Evolutionary conservation across 2,888 invertebrate species (phyloP).

Genomic region (Pelosia muscerda): DNA sequence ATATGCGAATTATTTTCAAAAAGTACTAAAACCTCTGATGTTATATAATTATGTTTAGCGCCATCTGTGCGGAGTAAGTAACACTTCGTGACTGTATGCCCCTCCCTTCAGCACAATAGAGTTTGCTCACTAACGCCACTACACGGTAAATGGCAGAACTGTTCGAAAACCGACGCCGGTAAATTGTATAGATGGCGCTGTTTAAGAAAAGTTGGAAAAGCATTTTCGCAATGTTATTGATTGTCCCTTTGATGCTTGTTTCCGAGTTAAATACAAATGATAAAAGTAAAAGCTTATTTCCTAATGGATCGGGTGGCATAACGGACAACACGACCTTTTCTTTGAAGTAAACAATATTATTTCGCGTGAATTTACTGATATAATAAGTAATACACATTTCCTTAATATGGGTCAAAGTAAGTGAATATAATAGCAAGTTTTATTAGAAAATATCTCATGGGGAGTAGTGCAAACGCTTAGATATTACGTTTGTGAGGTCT

Average conservation of each 20-base stretch:
- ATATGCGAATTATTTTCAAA: too few relatives aligned
- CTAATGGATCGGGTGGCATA: slow-evolving; percentile 37
- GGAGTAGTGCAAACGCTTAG: not conserved
- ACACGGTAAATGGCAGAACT: slow-evolving; percentile 47
- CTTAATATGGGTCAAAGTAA: slow-evolving; percentile 13
- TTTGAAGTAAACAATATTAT: slow-evolving; percentile 30
- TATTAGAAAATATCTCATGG: slow-evolving; percentile 1
- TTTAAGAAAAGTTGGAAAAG: slow-evolving; percentile 40
- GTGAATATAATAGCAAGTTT: slow-evolving; percentile 13
- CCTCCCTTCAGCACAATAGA: slow-evolving; percentile 12
- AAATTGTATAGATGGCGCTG: slow-evolving; percentile 70
- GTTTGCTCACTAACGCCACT: slow-evolving; percentile 49
- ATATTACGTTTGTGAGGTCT: not conserved
- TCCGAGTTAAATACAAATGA: slow-evolving; percentile 51
- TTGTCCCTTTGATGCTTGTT: slow-evolving; percentile 57
- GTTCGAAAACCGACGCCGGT: slow-evolving; percentile 10
- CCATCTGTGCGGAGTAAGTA: slow-evolving; percentile 58
- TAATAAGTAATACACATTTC: slow-evolving; percentile 17
- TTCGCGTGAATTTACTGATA: slow-evolving; percentile 27
- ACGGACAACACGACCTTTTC: slow-evolving; percentile 24
- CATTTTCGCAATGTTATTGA: slow-evolving; percentile 63
- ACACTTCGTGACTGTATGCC: slow-evolving; percentile 32
- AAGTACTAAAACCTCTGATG: not conserved
- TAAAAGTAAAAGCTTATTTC: slow-evolving; percentile 49
- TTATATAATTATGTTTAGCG: slow-evolving; percentile 36